Base-by-base conservation (phyloP, 2,888 invertebrate species). In the Oxytorus armatus region DNA sequence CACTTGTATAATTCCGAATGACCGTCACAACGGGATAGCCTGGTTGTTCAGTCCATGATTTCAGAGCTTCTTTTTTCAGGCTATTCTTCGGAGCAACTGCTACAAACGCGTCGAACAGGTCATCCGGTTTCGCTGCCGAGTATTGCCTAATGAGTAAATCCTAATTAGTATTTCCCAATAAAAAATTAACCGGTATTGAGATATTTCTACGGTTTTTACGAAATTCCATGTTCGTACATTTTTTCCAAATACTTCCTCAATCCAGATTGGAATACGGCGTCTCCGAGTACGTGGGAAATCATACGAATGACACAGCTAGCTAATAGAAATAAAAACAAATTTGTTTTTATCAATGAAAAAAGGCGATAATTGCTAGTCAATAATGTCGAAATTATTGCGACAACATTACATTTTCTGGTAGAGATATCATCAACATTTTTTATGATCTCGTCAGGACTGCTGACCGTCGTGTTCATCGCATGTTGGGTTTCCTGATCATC, bases 21-120 rank as follows among this genome's bases (percentile, higher is more conserved):
- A 95, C 94, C 0, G 89, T 93, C 0, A 96, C 89, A 1, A 95
- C 92, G 0, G 96, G 96, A 85, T 94, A 95, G 0, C 96, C 95
- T 7, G 93, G 91, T 85, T 95, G 94, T 53, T 93, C 93, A 10
- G 95, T 94, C 95, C 96, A 96, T 3, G 94, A 84, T 0, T 92
- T 80, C 79, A 92, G 91, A n/a, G n/a, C n/a, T 77, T 93, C 77
- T 0, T 29, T n/a, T 0, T 3, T 21, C 44, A 70, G 10, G 8
- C 8, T 8, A n/a, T 36, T 0, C 0, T 7, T 92, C 1, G 92
- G 93, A 85, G 49, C 53, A 7, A 14, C 36, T 7, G 29, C 18
- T 10, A n/a, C 55, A 0, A 87, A 44, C 25, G 14, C 3, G 0
- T 10, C 0, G 5, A 94, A 94, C 0, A 95, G 90, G 66, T 94